phyloP scores from a whole-genome alignment of 2,113 vertebrate genomes.

The Baryphthengus martii region DNA sequence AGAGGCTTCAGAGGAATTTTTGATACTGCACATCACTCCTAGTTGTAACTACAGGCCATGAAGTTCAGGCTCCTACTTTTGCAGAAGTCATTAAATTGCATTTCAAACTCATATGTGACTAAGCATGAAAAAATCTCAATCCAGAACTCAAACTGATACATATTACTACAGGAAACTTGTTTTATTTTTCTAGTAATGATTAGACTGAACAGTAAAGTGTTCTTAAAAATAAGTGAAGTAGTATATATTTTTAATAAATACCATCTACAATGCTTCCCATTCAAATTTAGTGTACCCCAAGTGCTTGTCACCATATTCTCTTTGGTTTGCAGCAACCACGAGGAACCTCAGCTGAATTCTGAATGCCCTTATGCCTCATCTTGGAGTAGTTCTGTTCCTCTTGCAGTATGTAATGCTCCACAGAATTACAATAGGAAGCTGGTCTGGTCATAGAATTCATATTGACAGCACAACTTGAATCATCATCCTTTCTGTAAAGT shows the following conservation, averaged over 20 bases:
- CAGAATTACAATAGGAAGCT: not conserved
- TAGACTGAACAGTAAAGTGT: not conserved
- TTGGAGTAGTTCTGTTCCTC: not conserved
- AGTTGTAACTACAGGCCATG: not conserved
- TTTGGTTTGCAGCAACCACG: not conserved
- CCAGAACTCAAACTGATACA: not conserved
- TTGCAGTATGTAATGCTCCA: too few species aligned
- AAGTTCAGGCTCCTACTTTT: not conserved
- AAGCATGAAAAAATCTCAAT: not conserved
- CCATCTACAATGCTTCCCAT: not conserved
- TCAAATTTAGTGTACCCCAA: not conserved
- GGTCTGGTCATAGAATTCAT: not conserved
- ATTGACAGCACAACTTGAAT: not conserved
- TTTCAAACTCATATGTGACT: not conserved
- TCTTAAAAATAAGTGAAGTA: not conserved
- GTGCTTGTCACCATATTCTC: rapidly evolving
- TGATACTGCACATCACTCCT: not conserved
- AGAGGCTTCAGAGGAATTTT: not conserved
- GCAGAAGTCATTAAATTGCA: not conserved
- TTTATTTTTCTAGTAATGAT: not conserved
- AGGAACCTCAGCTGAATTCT: not conserved
- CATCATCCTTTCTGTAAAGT: not conserved
- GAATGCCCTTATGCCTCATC: not conserved
- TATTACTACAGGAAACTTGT: not conserved
- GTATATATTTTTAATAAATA: not conserved